Base-by-base conservation (phyloP, 2,888 invertebrate species). In the Gerosis bhagava region DNA sequence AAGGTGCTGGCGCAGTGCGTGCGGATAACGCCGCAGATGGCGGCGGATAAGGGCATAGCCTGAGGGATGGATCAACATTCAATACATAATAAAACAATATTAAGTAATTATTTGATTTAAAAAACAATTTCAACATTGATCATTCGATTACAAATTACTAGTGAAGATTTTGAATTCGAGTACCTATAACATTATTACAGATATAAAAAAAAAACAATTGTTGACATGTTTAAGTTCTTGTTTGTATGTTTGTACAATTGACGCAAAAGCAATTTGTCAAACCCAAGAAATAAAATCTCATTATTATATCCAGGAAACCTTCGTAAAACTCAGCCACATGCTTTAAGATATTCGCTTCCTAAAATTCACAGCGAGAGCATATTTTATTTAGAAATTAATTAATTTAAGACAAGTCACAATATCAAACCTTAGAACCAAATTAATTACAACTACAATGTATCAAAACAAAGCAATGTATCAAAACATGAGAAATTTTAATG, bases 401-500 rank as follows among this genome's bases (percentile, higher is more conserved):
- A 47, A 65, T 67, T 56, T 70, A 69, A 63, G 72, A 80, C 75
- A 71, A 75, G 64, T 73, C 72, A 80, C 80, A 73, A 79, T 82
- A 79, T 77, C 73, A 77, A 79, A 77, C 65, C 62, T 74, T 77
- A 65, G 71, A 77, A 77, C 62, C 59, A 65, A 74, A 69, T 58
- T 54, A 56, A 63, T 53, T 67, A 64, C 59, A 62, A 66, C 63
- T 61, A 59, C 46, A 54, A 58, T 55, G 57, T 67, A 66, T 70
- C 59, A 72, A 73, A 75, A 73, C 69, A n/a, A n/a, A n/a, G n/a
- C n/a, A n/a, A n/a, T n/a, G n/a, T n/a, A 72, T 70, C 68, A 62
- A 72, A 70, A n/a, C n/a, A n/a, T n/a, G n/a, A n/a, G n/a, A n/a
- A n/a, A 70, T 28, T 56, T 44, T 54, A 41, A 50, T 55, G 56